Base-by-base conservation (phyloP, 1,140 invertebrate species). In the Lordiphosa clarofinis region DNA sequence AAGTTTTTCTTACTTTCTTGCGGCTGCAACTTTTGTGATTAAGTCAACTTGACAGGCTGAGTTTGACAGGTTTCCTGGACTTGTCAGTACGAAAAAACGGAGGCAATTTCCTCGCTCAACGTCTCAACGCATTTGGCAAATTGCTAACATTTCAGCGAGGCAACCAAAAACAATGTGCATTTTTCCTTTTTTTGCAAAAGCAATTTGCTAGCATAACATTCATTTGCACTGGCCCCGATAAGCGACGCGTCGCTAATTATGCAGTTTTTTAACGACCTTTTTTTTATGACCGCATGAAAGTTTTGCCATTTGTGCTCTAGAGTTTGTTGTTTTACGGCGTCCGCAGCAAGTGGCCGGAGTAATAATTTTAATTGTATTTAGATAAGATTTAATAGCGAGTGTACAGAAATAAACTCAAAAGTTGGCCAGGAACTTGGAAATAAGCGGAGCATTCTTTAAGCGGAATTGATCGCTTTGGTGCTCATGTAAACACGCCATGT, bases 281-380 rank as follows among this genome's bases (percentile, higher is more conserved):
- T 60, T 81, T 81, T 81, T 57, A 70, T 53, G 49, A 56, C 65
- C 59, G 33, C 28, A 47, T 38, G 31, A 31, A 55, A 63, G 40
- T 73, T 71, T 53, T 8, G 38, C 52, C 40, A 50, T 35, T 43
- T 37, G 53, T 33, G 49, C 35, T 44, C 12, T 15, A 15, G 21
- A 15, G 33, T 31, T 39, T 15, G 49, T 19, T 52, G 46, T 76
- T 73, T 81, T 60, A 76, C 57, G 62, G 44, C 56, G 58, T 42
- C 58, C 31, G 33, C 37, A 9, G 37, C 50, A 61, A 69, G 65
- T 61, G 65, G 64, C 37, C 67, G 62, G 39, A 54, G 62, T 54
- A 76, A 76, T 67, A 82, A 68, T 64, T 75, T 72, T 71, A 82
- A 81, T 81, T 71, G 75, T 43, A 82, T 82, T 82, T 61, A 63